Conservation (phyloP, 2,797 vertebrate species). For the Gymnopithys bicolor region DNA sequence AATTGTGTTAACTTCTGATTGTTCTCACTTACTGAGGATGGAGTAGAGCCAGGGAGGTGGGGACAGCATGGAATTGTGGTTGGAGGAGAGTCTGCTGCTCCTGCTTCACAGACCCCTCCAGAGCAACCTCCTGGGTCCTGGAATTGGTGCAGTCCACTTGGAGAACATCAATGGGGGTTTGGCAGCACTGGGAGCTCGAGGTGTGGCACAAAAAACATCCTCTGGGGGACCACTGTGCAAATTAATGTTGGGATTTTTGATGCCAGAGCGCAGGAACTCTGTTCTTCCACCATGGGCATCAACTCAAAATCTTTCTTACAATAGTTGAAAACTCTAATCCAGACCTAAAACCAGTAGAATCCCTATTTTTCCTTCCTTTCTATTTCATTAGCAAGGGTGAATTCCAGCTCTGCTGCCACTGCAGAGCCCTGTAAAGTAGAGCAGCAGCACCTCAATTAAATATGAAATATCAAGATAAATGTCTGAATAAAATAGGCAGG, state of each 20-base stretch:
- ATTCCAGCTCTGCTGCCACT: conserved; percentile 21
- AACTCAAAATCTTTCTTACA: neutral
- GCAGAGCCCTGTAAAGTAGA: neutral
- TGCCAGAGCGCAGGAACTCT: neutral
- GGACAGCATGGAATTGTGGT: neutral
- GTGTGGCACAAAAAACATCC: neutral
- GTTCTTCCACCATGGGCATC: neutral
- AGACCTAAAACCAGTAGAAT: neutral
- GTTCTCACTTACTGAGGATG: neutral
- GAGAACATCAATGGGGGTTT: neutral
- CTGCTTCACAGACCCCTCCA: neutral
- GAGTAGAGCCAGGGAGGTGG: neutral
- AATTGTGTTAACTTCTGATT: neutral
- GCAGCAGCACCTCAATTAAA: conserved; percentile 57
- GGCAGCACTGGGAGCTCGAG: neutral
- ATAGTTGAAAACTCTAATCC: neutral
- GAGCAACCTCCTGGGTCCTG: neutral
- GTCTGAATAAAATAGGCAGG: conserved; percentile 64
- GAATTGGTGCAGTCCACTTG: neutral
- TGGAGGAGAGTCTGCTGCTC: neutral
- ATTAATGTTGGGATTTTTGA: neutral
- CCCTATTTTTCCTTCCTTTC: neutral
- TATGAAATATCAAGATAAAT: conserved; percentile 69
- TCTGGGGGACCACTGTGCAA: neutral
- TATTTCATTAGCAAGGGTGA: neutral